Percentiles rank a stretch among this genome's conserved stretches.
These are phyloP conservation scores for Emys orbicularis DNA, from an alignment of 2,797 vertebrate genomes.

Conservation along the genomic window DNA sequence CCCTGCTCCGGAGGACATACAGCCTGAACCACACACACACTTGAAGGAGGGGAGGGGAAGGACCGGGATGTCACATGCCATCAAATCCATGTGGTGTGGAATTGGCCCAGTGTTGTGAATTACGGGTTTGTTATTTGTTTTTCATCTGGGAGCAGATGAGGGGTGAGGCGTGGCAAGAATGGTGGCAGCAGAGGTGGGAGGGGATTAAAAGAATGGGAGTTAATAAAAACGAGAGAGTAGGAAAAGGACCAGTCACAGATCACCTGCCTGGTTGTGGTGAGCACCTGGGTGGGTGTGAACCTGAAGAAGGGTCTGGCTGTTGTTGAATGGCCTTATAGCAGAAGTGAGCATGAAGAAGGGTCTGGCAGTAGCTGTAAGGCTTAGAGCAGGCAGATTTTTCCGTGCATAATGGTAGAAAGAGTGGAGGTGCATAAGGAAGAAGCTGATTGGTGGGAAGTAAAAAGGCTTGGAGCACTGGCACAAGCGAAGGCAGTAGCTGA, in stretches of 20 bases:
- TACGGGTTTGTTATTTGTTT: too few relatives aligned
- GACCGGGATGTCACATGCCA: too few relatives aligned
- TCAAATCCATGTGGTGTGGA: conserved; percentile 38
- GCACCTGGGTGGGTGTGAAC: not conserved
- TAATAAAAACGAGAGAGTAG: not conserved
- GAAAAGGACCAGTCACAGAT: not conserved
- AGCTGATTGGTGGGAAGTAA: not conserved
- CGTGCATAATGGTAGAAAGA: not conserved
- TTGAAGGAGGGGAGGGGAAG: too few relatives aligned
- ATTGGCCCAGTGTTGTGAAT: conserved; percentile 7
- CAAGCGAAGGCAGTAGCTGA: not conserved
- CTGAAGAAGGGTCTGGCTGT: not conserved
- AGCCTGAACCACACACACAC: too few relatives aligned
- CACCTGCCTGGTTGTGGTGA: not conserved
- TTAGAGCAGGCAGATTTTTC: not conserved
- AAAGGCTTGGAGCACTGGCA: too few relatives aligned
- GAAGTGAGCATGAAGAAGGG: too few relatives aligned
- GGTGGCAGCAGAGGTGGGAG: too few relatives aligned
- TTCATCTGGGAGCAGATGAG: too few relatives aligned
- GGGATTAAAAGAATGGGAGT: too few relatives aligned
- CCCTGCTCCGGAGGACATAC: not conserved
- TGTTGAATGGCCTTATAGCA: not conserved
- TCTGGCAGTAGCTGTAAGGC: too few relatives aligned
- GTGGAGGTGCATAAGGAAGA: not conserved
- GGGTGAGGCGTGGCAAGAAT: too few relatives aligned